phyloP scores from a whole-genome alignment of 2,113 vertebrate species.

The Plotosus lineatus region DNA sequence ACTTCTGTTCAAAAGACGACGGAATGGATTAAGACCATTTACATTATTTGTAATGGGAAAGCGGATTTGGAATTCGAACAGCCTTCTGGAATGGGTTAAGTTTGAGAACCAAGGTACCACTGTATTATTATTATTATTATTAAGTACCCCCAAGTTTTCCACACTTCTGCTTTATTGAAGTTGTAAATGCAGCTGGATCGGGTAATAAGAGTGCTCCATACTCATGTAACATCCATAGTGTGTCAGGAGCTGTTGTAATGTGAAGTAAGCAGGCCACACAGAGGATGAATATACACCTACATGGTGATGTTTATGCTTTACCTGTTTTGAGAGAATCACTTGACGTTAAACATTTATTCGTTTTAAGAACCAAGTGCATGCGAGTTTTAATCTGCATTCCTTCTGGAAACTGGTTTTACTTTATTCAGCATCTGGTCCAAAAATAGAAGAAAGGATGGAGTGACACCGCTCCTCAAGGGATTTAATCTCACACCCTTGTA shows the following conservation, averaged over 20 bases:
- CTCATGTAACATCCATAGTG: neutral
- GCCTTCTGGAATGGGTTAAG: too few relatives aligned
- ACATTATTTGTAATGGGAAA: too few relatives aligned
- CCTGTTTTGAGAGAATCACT: neutral
- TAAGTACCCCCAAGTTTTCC: too few relatives aligned
- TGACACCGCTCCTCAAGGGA: neutral
- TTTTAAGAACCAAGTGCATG: neutral
- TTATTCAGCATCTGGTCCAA: neutral
- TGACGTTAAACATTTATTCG: neutral
- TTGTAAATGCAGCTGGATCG: neutral
- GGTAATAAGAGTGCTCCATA: neutral
- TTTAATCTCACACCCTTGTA: neutral
- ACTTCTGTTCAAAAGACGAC: too few relatives aligned
- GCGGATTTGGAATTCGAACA: too few relatives aligned
- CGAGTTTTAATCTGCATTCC: neutral
- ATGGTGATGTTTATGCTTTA: neutral
- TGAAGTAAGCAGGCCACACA: neutral
- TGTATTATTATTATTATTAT: too few relatives aligned
- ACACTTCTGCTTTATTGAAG: neutral
- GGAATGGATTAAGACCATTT: too few relatives aligned
- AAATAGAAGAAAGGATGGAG: neutral
- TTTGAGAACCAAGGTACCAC: too few relatives aligned
- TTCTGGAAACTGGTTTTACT: neutral
- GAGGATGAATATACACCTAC: slow-evolving; percentile 5
- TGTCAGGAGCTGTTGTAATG: neutral